Evolutionary conservation across 1,140 invertebrate genomes (phyloP), one percentile per base, ranked within the genome.

Genomic region (Bombus vancouverensis): DNA sequence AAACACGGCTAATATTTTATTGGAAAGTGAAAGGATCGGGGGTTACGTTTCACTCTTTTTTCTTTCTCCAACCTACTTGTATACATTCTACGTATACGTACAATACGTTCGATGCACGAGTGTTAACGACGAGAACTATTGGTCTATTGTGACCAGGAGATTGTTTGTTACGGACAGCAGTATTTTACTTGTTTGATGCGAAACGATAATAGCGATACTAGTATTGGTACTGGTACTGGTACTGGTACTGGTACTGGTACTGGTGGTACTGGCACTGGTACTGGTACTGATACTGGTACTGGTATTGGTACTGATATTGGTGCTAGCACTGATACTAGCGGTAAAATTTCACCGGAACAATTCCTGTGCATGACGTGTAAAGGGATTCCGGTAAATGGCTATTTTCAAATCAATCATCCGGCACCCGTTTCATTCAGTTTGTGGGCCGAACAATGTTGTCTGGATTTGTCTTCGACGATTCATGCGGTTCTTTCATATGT

Each of bases 321-420:
- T 15, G 0, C 15, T 18, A 22, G 25, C 28, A 34, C 15, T 4
- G 59, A 28, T 62, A 62, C 28, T 62, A 18, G 28, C 37, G 37
- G 34, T 76, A 42, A 42, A 70, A 77, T 77, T 42, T 28, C 44
- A 25, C 5, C 32, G 72, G 37, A 53, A 83, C 81, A 68, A 83
- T 77, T n/a, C 37, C 74, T 87, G 74, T 77, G 34, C 37, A 73
- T 88, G 85, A 88, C 74, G 68, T 87, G 68, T 87, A 87, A 87
- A 73, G 66, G 47, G 59, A 25, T 42, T 65, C 68, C 53, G 44
- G 57, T 44, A 66, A 53, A 81, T 42, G 81, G 73, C 47, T 72
- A 87, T 79, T 44, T 57, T 77, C 76, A 74, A 81, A 88, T 79
- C 86, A 66, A 79, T 73, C 32, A 62, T 83, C 72, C 28, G 70